Evolutionary conservation across 92 coral and sea anemone genomes (phyloP), one percentile per base, ranked within the genome.

Genomic region (Ricordea florida): DNA sequence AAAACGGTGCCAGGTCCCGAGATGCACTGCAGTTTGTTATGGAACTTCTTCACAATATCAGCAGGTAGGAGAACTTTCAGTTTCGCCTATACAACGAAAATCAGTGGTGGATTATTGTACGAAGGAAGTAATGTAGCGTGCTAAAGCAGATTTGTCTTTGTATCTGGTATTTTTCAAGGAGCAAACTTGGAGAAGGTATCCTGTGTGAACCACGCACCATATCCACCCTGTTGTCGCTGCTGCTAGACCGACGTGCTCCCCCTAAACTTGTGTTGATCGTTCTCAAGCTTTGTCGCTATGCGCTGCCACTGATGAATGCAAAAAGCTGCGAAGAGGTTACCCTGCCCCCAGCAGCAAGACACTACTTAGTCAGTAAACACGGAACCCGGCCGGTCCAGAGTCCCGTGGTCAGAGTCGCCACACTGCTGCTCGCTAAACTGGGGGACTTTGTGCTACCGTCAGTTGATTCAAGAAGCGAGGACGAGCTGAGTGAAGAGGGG

Each of bases 141-240:
- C n/a, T n/a, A n/a, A n/a, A n/a, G n/a, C n/a, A n/a, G n/a, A n/a
- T n/a, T n/a, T n/a, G n/a, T n/a, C n/a, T n/a, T n/a, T n/a, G n/a
- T n/a, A n/a, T n/a, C n/a, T n/a, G n/a, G n/a, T n/a, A n/a, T n/a
- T n/a, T n/a, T n/a, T n/a, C n/a, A n/a, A 94, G 98, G 79, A 94
- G 98, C 43, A 87, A 89, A 65, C 84, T 94, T 64, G 98, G 98
- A 17, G 90, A 88, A 56, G 97, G 90, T 24, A 92, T 94, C 50
- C 73, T 94, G 37, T 87, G 88, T 26, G 94, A 94, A 45, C 90
- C 98, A 20, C 89, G 93, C 72, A 94, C 87, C 57, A 90, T 91
- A 65, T 91, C 93, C 47, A 94, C 97, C 45, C 92, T 94, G 20
- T 89, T 94, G 26, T 83, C 98, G 37, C 86, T 91, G 4, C 84